Conservation (phyloP, 2,113 vertebrate species). For the Ailurus styani region DNA sequence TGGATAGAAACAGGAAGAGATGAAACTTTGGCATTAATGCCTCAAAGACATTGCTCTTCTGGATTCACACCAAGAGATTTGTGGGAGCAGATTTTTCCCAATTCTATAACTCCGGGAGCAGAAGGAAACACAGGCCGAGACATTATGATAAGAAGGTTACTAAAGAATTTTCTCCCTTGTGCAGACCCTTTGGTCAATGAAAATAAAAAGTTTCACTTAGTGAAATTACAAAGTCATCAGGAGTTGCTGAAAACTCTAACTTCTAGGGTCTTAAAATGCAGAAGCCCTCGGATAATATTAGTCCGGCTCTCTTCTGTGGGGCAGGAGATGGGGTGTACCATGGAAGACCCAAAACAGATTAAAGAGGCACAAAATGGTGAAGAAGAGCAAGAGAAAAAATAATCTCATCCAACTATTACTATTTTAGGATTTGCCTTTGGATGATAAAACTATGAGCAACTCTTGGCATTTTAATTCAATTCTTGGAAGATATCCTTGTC, state of each 20-base stretch:
- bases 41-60: neutral
- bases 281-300: neutral
- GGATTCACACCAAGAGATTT: neutral
- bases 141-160: neutral
- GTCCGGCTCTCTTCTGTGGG: neutral
- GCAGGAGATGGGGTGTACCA: neutral
- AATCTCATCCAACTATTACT: no score
- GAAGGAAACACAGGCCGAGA: neutral
- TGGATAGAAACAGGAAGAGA: neutral
- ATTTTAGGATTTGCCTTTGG: neutral
- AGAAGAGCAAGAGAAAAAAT: neutral
- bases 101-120: neutral
- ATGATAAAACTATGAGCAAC: neutral
- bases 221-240: neutral
- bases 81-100: neutral
- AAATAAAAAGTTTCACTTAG: neutral
- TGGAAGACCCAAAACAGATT: neutral
- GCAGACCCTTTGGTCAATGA: neutral
- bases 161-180: neutral
- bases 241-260: neutral
- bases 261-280: neutral
- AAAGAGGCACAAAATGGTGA: neutral
- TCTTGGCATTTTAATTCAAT: neutral
- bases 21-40: neutral
- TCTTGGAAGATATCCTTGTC: neutral